Base-by-base conservation (phyloP, 2,797 vertebrate species). In the Decapterus maruadsi region DNA sequence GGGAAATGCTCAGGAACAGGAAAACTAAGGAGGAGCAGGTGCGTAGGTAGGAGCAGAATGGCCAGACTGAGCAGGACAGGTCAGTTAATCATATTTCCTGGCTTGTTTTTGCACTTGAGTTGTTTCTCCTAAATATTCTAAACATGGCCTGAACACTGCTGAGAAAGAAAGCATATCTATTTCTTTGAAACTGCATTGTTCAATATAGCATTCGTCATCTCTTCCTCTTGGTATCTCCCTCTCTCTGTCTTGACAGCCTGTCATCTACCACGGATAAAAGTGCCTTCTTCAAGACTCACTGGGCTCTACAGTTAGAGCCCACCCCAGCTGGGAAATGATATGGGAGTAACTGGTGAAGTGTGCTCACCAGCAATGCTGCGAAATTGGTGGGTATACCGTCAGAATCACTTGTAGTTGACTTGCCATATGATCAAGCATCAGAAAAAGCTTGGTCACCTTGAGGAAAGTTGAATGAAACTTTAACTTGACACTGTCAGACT, bases 291-390 rank as follows among this genome's bases (percentile, higher is more conserved):
- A 79, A 57, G 80, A 82, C 82, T 59, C 82, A 67, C 66, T 90
- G 89, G 92, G 90, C 86, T 87, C 83, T 77, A 55, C 76, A 84
- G 80, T 83, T 71, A 53, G 72, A 78, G 56, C 69, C 77, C 66
- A 73, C 62, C 80, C 63, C 75, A 68, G 69, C 78, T 64, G 68
- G 77, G 77, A 85, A 85, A 85, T 84, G 76, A 91, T 84, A 90
- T 58, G 63, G 67, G 80, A 81, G 78, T 78, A 73, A 67, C 82
- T 72, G 81, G 57, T 76, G 68, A 76, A 83, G 80, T 82, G 80
- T 75, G 75, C 59, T 86, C 75, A 77, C 82, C 68, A 51, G 60
- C 75, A 36, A 38, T 40, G 73, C 63, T 69, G 20, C n/a, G 14
- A 77, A 90, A 89, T 83, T 83, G 86, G 42, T 8, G 31, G 77